Conservation (phyloP, 2,113 vertebrate species). For the Channa argus region DNA sequence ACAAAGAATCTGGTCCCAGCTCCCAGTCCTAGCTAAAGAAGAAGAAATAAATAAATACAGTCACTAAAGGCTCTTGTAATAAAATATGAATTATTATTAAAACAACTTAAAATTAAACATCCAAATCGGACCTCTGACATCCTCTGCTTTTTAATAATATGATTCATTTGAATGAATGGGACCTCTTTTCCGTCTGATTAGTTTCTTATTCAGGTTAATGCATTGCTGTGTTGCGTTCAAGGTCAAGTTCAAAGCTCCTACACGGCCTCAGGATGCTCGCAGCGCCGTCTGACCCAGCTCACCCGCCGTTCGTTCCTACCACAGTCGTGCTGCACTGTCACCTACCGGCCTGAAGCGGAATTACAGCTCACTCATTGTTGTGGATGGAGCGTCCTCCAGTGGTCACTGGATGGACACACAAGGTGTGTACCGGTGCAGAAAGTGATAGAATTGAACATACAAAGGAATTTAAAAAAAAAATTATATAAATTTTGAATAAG, state of each 20-base stretch:
- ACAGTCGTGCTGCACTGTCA: constrained; percentile 35
- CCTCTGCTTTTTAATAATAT: neutral
- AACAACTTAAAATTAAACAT: too few species aligned
- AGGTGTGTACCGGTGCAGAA: too few species aligned
- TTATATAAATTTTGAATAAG: too few species aligned
- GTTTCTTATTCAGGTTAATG: neutral
- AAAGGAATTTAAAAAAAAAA: too few species aligned
- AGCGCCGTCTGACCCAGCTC: constrained; percentile 30
- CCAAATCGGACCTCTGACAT: too few species aligned
- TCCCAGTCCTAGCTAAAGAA: neutral
- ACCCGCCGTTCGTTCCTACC: neutral
- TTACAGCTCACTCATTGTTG: neutral
- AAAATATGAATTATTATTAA: too few species aligned
- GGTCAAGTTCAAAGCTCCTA: constrained; percentile 74
- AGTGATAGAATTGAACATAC: too few species aligned
- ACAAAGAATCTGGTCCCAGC: constrained; percentile 26
- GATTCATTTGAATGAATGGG: neutral
- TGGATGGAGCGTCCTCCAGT: constrained; percentile 26
- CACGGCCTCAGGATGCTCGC: constrained; percentile 32
- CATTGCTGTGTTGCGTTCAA: constrained; percentile 55
- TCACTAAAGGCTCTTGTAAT: too few species aligned
- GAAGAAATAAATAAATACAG: neutral
- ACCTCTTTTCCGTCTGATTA: neutral
- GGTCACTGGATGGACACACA: constrained; percentile 3
- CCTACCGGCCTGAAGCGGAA: constrained; percentile 5